These are phyloP conservation scores for Diabrotica virgifera DNA, from an alignment of 1,140 invertebrate genomes.

Conservation along the genomic window DNA sequence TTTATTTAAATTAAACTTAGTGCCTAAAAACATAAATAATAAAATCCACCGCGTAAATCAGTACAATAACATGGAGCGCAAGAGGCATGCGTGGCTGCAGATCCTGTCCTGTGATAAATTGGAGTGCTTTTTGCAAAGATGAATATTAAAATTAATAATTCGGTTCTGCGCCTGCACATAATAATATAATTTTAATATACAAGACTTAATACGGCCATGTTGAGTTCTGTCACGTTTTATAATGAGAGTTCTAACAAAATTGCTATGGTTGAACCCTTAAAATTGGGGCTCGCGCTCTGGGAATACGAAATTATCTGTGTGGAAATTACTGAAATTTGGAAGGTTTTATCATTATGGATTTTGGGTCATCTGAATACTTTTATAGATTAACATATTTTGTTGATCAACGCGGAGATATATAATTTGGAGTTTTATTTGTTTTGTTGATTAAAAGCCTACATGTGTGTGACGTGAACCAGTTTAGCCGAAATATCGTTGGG, in stretches of 20 bases:
- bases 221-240: conserved; percentile 18
- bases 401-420: neutral
- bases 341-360: conserved; percentile 8
- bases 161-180: conserved; percentile 14
- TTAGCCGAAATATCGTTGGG: too few relatives aligned
- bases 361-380: conserved; percentile 3
- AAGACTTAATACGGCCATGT: conserved; percentile 9
- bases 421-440: conserved; percentile 1
- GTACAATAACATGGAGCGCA: too few relatives aligned
- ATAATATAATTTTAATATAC: conserved; percentile 20
- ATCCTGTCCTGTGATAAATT: conserved; percentile 1
- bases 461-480: too few relatives aligned
- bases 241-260: conserved; percentile 14
- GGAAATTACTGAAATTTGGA: conserved; percentile 19
- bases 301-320: conserved; percentile 18
- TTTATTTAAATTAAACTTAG: too few relatives aligned
- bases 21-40: too few relatives aligned
- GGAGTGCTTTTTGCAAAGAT: conserved; percentile 14
- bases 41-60: too few relatives aligned
- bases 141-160: conserved; percentile 26
- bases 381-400: neutral
- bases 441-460: neutral
- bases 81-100: neutral
- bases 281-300: conserved; percentile 8
- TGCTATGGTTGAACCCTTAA: conserved; percentile 13